Evolutionary conservation across 2,888 invertebrate genomes (phyloP).

Genomic region (Caenorhabditis sulstoni): DNA sequence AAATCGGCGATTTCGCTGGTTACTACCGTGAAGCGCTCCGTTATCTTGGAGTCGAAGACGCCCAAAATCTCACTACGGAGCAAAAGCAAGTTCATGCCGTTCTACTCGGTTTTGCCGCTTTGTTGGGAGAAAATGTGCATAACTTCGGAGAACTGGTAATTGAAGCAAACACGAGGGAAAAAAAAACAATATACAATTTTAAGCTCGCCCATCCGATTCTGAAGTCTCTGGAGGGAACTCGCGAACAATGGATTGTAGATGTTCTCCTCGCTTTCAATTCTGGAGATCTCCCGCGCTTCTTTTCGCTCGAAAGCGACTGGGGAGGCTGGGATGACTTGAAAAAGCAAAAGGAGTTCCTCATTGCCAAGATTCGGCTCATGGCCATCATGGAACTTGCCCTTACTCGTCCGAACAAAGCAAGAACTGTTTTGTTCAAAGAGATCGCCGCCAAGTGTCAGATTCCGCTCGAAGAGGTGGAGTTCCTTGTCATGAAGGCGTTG

Average conservation of each 20-base stretch:
- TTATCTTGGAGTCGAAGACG: conserved; percentile 84
- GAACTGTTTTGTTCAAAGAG: conserved; percentile 91
- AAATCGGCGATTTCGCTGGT: conserved; percentile 89
- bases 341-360: conserved; percentile 71
- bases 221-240: conserved; percentile 88
- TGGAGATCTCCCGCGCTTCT: conserved; percentile 84
- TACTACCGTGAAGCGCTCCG: conserved; percentile 94
- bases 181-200: too few relatives aligned
- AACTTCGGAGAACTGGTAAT: conserved; percentile 94
- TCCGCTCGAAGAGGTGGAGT: conserved; percentile 85
- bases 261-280: conserved; percentile 87
- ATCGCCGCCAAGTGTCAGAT: conserved; percentile 91
- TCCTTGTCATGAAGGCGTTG: conserved; percentile 97
- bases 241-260: conserved; percentile 89
- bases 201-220: conserved; percentile 94
- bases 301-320: conserved; percentile 84
- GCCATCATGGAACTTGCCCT: conserved; percentile 99
- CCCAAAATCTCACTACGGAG: conserved; percentile 64
- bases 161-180: too few relatives aligned
- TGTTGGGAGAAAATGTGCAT: conserved; percentile 94
- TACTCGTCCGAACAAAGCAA: conserved; percentile 90
- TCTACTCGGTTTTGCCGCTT: conserved; percentile 92
- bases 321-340: conserved; percentile 81
- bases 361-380: conserved; percentile 93
- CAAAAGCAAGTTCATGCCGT: conserved; percentile 85